These are phyloP conservation scores for Gorsachius magnificus DNA, from an alignment of 2,797 vertebrate genomes.

Conservation along the genomic window DNA sequence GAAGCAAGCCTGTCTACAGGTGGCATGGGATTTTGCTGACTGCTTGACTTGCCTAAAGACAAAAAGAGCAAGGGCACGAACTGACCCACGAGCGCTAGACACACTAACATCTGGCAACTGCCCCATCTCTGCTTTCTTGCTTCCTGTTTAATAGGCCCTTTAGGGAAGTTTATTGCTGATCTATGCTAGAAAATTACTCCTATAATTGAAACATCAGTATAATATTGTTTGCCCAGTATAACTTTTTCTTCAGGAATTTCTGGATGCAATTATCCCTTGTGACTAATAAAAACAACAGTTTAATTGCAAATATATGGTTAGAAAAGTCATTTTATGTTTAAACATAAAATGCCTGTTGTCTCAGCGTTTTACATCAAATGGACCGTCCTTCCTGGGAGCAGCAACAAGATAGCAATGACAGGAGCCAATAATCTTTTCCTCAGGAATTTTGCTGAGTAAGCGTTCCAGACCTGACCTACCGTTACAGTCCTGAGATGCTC, in stretches of 20 bases:
- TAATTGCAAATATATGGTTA: constrained; percentile 65
- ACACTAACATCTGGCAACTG: background rate
- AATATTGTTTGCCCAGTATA: background rate
- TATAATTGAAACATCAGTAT: constrained; percentile 3
- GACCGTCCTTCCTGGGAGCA: constrained; percentile 4
- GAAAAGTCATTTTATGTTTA: constrained; percentile 57
- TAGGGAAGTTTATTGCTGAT: constrained; percentile 28
- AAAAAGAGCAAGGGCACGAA: background rate
- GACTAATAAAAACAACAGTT: constrained; percentile 67
- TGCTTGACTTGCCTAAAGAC: background rate
- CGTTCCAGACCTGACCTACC: background rate
- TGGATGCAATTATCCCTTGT: constrained; percentile 69
- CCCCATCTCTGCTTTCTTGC: background rate
- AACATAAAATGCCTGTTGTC: constrained; percentile 39
- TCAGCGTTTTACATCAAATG: constrained; percentile 41
- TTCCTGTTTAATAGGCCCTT: constrained; percentile 46
- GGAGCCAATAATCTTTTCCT: background rate
- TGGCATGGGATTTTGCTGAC: background rate
- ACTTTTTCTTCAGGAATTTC: constrained; percentile 48
- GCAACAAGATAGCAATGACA: background rate
- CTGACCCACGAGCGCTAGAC: background rate
- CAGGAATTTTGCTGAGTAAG: background rate
- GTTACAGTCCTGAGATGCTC: background rate
- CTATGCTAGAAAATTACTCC: constrained; percentile 50
- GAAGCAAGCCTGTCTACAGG: background rate